Evolutionary conservation across 2,113 vertebrate genomes (phyloP).

Genomic region (Ammodytes dubius): DNA sequence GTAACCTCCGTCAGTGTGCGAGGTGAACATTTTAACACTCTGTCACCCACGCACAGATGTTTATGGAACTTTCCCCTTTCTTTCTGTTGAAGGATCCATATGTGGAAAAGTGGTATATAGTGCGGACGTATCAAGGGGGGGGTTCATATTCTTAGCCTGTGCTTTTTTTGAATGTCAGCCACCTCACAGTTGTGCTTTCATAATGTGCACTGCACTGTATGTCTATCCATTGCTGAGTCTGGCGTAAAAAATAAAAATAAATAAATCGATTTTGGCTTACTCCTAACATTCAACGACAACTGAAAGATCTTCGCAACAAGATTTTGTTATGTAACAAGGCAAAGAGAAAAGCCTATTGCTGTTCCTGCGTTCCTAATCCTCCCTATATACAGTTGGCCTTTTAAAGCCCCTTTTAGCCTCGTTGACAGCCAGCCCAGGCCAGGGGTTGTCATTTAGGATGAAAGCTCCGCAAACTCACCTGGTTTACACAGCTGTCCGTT

Average conservation of each 20-base stretch:
- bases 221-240: constrained; percentile 9
- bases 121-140: constrained; percentile 16
- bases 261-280: too few relatives aligned
- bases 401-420: constrained; percentile 53
- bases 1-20: constrained; percentile 16
- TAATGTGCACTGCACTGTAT: constrained; percentile 44
- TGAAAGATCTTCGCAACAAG: background rate
- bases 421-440: constrained; percentile 63
- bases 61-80: constrained; percentile 25
- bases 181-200: constrained; percentile 43
- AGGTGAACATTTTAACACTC: constrained; percentile 15
- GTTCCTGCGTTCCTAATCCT: constrained; percentile 63
- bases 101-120: constrained; percentile 5
- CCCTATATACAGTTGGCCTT: constrained; percentile 60
- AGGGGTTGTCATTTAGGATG: constrained; percentile 78
- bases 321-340: constrained; percentile 62
- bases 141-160: constrained; percentile 32
- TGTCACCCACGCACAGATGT: constrained; percentile 17
- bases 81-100: constrained; percentile 9
- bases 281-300: too few relatives aligned
- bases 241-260: constrained; percentile 2
- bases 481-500: constrained; percentile 75
- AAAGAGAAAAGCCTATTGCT: constrained; percentile 55
- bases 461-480: constrained; percentile 76
- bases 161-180: constrained; percentile 61